Percentiles rank a stretch among this genome's conserved stretches.
phyloP scores from a whole-genome alignment of 2,797 vertebrate genomes.

The Sebastes ruberrimus region DNA sequence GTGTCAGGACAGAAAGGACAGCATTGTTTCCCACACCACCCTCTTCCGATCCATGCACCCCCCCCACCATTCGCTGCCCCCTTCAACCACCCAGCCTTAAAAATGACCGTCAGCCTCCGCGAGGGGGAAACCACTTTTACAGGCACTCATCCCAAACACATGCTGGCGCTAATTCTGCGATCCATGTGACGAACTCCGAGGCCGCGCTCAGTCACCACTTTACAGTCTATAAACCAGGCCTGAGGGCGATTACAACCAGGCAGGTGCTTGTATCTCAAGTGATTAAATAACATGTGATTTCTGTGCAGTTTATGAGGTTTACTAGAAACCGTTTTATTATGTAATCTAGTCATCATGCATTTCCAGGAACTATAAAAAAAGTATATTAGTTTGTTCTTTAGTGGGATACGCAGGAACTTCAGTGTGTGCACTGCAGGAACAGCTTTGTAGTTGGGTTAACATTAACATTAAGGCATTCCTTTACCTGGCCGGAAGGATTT shows the following conservation, averaged over 20 bases:
- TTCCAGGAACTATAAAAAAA: neutral
- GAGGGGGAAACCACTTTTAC: slow-evolving; percentile 17
- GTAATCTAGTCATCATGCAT: neutral
- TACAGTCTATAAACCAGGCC: slow-evolving; percentile 39
- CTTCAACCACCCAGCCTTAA: slow-evolving; percentile 27
- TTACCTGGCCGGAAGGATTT: neutral
- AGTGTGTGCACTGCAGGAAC: neutral
- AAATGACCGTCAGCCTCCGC: slow-evolving; percentile 37
- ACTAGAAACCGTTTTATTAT: slow-evolving; percentile 17
- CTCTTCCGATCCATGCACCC: slow-evolving; percentile 15
- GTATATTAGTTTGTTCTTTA: neutral
- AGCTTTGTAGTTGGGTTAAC: neutral
- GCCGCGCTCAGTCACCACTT: neutral
- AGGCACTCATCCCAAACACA: slow-evolving; percentile 29
- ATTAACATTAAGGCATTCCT: neutral
- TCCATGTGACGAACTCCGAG: slow-evolving; percentile 28
- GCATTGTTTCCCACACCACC: slow-evolving; percentile 73
- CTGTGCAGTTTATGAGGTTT: slow-evolving; percentile 10
- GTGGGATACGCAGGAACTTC: neutral
- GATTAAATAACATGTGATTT: slow-evolving; percentile 37
- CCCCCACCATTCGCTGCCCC: neutral
- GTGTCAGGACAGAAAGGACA: slow-evolving; percentile 74
- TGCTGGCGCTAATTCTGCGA: slow-evolving; percentile 41
- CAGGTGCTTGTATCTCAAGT: slow-evolving; percentile 34
- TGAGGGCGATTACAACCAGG: slow-evolving; percentile 18